Percentiles rank a stretch among this genome's conserved stretches.
Conservation (phyloP, 2,113 vertebrate genomes). For the Syngnathoides biaculeatus region DNA sequence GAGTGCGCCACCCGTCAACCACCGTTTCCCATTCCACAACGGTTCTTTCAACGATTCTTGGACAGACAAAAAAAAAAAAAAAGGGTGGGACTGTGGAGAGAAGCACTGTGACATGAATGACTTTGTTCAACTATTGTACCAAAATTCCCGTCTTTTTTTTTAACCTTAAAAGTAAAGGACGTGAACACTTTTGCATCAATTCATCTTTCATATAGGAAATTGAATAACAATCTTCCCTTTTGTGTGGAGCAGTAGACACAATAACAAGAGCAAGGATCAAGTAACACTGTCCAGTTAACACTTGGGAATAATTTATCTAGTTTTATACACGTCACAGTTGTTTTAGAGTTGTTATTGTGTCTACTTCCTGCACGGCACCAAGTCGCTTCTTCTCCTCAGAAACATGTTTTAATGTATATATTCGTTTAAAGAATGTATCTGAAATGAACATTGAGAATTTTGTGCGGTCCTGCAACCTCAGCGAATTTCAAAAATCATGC, state of each 20-base stretch:
- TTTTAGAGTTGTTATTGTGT: constrained; percentile 30
- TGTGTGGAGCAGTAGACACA: constrained; percentile 25
- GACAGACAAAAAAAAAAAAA: neutral
- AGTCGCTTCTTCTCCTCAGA: neutral
- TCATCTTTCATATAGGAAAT: constrained; percentile 11
- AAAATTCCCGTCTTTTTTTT: constrained; percentile 1
- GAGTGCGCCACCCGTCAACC: neutral
- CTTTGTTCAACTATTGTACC: constrained; percentile 11
- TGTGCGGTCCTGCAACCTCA: constrained; percentile 25
- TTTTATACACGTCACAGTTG: constrained; percentile 2
- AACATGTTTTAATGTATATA: neutral
- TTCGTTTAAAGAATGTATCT: constrained; percentile 11
- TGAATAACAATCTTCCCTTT: constrained; percentile 21
- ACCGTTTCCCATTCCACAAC: neutral
- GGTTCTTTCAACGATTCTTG: neutral
- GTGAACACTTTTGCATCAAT: constrained; percentile 6
- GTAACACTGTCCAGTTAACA: constrained; percentile 4
- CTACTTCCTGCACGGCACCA: neutral
- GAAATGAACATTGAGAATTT: constrained; percentile 25
- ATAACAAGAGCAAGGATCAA: constrained; percentile 16
- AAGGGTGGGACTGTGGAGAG: neutral
- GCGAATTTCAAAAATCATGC: constrained; percentile 33
- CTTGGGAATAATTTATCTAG: neutral
- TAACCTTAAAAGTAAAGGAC: neutral
- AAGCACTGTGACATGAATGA: neutral